Evolutionary conservation across 2,113 vertebrate species (phyloP).

Genomic region (Asarcornis scutulata): DNA sequence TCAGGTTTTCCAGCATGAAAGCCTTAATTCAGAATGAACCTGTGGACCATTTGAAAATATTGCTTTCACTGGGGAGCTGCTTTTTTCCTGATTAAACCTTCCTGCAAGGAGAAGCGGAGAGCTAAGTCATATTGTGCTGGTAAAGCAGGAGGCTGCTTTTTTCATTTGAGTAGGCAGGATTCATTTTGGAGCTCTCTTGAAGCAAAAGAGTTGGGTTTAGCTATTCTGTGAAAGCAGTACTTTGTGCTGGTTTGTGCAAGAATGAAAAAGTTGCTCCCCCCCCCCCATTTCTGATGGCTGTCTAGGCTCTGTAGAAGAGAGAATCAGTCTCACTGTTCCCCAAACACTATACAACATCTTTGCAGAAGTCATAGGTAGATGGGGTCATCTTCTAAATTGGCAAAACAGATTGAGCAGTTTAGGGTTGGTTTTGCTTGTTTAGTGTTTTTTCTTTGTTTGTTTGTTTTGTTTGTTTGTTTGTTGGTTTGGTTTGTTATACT

Average conservation of each 20-base stretch:
- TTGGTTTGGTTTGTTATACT: not conserved
- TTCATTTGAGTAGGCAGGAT: not conserved
- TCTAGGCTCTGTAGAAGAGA: not conserved
- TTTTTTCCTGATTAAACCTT: not conserved
- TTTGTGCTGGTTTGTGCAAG: not conserved
- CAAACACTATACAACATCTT: not conserved
- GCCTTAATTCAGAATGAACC: not conserved
- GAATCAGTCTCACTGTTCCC: not conserved
- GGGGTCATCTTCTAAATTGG: not conserved
- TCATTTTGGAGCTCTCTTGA: not conserved
- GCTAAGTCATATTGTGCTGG: not conserved
- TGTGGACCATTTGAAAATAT: not conserved
- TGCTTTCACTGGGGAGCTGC: not conserved
- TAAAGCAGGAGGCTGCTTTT: not conserved
- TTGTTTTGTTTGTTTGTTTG: not conserved
- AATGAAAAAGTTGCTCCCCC: not conserved
- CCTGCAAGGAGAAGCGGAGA: not conserved
- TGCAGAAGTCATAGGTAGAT: not conserved
- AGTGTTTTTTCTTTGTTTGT: not conserved
- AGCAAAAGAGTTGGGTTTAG: not conserved
- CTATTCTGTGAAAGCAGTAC: not conserved
- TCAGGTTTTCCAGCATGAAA: not conserved
- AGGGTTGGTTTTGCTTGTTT: fast-evolving
- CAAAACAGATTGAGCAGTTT: not conserved
- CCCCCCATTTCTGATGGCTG: not conserved